Percentiles rank a stretch among this genome's conserved stretches.
Conservation (phyloP, 92 coral and sea anemone species). For the Bergia puertoricense region DNA sequence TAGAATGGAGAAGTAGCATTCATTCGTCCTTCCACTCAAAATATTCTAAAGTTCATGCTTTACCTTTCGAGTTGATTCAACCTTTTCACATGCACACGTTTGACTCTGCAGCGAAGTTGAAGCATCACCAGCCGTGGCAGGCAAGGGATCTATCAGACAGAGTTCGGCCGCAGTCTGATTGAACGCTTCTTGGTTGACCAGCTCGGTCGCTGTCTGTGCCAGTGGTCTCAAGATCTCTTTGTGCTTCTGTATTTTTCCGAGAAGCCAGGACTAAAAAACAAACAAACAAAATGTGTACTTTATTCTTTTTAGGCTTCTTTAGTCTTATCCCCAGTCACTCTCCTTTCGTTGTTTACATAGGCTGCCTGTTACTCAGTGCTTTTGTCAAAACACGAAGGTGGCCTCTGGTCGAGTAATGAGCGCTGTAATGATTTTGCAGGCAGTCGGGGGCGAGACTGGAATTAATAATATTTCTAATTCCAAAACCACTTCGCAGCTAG, state of each 20-base stretch:
- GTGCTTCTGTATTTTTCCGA: slow-evolving; percentile 75
- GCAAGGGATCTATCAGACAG: slow-evolving; percentile 43
- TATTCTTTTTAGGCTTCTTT: not conserved
- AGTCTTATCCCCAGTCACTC: not conserved
- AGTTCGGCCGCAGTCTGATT: slow-evolving; percentile 60
- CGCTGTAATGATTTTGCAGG: no score
- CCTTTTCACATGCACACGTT: not conserved
- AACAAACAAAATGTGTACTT: not conserved
- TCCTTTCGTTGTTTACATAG: not conserved
- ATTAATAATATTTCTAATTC: no score
- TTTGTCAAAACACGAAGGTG: not conserved
- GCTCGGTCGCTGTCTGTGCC: slow-evolving; percentile 53
- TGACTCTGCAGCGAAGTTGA: not conserved
- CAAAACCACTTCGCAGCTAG: no score
- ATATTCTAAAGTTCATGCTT: not conserved
- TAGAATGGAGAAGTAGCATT: not conserved
- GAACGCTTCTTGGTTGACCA: slow-evolving; percentile 74
- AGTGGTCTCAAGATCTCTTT: slow-evolving; percentile 71
- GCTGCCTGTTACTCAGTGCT: not conserved
- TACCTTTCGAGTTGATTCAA: slow-evolving; percentile 49
- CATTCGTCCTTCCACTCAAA: not conserved
- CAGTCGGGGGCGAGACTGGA: no score
- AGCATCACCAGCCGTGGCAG: not conserved
- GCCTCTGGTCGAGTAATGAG: no score
- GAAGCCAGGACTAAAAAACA: slow-evolving; percentile 65